Evolutionary conservation across 1,140 invertebrate species (phyloP).

Genomic region (Brachionus angularis): DNA sequence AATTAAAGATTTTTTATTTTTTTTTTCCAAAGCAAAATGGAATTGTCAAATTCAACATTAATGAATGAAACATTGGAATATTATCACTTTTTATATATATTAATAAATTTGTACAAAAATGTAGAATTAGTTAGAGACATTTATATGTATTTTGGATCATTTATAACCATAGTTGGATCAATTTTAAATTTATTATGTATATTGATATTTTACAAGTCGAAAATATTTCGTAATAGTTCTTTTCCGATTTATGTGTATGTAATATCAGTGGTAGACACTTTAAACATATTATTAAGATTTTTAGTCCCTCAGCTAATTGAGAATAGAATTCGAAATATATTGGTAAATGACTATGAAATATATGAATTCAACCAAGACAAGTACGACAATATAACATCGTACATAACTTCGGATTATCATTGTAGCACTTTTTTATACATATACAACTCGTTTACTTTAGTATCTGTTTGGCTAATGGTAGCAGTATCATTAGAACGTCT

Average conservation of each 20-base stretch:
- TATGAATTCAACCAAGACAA: conserved; percentile 14
- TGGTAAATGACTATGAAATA: conserved; percentile 5
- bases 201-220: conserved; percentile 38
- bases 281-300: conserved; percentile 41
- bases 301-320: conserved; percentile 33
- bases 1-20: no score
- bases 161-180: background rate
- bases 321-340: conserved; percentile 21
- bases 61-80: background rate
- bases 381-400: conserved; percentile 11
- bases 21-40: no score
- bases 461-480: conserved; percentile 35
- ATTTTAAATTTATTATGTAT: conserved; percentile 24
- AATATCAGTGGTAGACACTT: conserved; percentile 28
- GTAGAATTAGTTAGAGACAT: conserved; percentile 5
- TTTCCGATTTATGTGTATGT: conserved; percentile 42
- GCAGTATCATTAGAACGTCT: conserved; percentile 26
- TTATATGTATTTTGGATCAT: conserved; percentile 4
- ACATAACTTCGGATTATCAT: conserved; percentile 28
- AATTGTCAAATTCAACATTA: background rate
- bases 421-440: conserved; percentile 33
- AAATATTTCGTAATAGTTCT: conserved; percentile 31
- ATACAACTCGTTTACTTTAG: conserved; percentile 26
- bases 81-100: background rate
- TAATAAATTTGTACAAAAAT: conserved; percentile 11